A percentile compares a stretch with the other conserved stretches of the same genome.
Evolutionary conservation across 2,888 invertebrate species (phyloP).

Genomic region (Synergus gifuensis): DNA sequence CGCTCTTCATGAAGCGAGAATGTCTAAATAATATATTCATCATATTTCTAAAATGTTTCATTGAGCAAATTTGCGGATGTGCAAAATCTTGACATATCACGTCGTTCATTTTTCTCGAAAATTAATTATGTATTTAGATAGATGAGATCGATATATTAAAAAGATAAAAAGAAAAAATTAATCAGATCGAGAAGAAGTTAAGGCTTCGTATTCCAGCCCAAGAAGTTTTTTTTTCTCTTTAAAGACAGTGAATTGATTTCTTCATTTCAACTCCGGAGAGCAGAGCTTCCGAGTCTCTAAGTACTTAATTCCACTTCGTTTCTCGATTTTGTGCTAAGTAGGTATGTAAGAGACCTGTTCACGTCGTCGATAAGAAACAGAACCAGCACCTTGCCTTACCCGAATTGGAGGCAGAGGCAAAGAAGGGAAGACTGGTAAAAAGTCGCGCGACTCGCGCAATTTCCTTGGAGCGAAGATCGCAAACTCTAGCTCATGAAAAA

Average conservation of each 20-base stretch:
- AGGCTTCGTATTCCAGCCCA: neutral
- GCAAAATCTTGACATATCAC: neutral
- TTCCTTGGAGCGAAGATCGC: neutral
- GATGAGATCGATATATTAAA: neutral
- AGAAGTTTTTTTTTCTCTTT: neutral
- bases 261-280: neutral
- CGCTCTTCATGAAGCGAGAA: neutral
- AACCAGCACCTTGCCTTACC: neutral
- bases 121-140: neutral
- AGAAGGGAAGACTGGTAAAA: neutral
- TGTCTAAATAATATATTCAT: neutral
- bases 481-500: conserved; percentile 65
- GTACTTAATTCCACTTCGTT: conserved; percentile 9
- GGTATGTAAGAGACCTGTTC: conserved; percentile 9
- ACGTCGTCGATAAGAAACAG: conserved; percentile 15
- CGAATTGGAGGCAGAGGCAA: neutral
- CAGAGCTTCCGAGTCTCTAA: conserved; percentile 2
- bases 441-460: neutral
- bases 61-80: neutral
- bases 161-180: neutral
- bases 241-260: neutral
- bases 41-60: neutral
- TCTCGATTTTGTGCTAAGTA: conserved; percentile 5
- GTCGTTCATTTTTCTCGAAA: neutral
- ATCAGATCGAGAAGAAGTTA: neutral